These are phyloP conservation scores for Eulemur macaco DNA, from an alignment of 2,113 vertebrate species.

Conservation along the genomic window DNA sequence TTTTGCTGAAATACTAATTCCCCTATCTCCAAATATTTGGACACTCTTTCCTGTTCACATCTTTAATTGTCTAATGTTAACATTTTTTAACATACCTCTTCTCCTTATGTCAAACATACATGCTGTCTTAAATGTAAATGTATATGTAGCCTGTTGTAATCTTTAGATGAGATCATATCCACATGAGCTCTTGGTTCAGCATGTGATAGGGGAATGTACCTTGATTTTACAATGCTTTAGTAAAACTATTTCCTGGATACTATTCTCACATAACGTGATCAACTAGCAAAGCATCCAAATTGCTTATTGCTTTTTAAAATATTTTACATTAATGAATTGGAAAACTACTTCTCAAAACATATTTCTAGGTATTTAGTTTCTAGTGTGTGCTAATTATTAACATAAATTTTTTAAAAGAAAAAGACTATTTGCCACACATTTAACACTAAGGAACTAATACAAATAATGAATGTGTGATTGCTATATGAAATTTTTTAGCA, in stretches of 20 bases:
- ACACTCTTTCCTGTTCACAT: background rate
- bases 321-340: background rate
- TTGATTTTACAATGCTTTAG: background rate
- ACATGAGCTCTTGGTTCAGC: background rate
- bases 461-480: background rate
- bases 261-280: background rate
- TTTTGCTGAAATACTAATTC: background rate
- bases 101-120: background rate
- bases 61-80: background rate
- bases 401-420: conserved; percentile 16
- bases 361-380: conserved; percentile 15
- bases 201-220: background rate
- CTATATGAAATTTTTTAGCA: background rate
- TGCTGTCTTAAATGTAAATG: background rate
- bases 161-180: background rate
- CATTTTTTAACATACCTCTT: background rate
- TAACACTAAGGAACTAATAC: background rate
- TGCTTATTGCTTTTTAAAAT: conserved; percentile 47
- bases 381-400: background rate
- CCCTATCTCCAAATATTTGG: background rate
- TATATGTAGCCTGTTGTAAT: background rate
- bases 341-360: background rate
- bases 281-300: background rate
- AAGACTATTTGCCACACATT: conserved; percentile 3
- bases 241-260: background rate